A percentile compares a stretch with the other conserved stretches of the same genome.
These are phyloP conservation scores for Paracentrotus lividus DNA, from an alignment of 53 echinoderm and acorn worm genomes.

Conservation along the genomic window DNA sequence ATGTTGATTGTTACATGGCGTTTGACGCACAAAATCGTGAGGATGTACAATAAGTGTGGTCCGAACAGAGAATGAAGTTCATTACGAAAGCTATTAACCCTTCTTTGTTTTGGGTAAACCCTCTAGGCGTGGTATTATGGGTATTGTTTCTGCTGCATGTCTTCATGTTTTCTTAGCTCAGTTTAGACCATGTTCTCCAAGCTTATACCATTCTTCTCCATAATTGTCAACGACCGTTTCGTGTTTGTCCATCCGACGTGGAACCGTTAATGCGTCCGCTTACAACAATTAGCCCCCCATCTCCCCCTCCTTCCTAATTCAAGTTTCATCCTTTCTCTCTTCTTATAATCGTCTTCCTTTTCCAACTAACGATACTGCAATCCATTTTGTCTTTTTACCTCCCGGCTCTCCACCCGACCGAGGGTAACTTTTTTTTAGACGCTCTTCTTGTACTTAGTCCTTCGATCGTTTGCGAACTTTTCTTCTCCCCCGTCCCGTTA, in stretches of 20 bases:
- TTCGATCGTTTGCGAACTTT: background rate
- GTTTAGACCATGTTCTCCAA: background rate
- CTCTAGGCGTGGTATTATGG: conserved; percentile 16
- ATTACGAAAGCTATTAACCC: conserved; percentile 19
- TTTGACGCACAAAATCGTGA: background rate
- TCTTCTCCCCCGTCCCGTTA: background rate
- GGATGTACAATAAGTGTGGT: background rate
- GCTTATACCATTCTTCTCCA: conserved; percentile 13
- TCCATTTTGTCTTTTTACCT: conserved; percentile 17
- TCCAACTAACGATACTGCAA: background rate
- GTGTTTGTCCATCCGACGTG: conserved; percentile 63
- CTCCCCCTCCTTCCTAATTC: background rate
- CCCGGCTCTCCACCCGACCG: conserved; percentile 21
- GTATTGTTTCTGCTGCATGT: conserved; percentile 69
- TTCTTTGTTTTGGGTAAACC: conserved; percentile 44
- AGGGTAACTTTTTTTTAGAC: background rate
- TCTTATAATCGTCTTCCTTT: conserved; percentile 22
- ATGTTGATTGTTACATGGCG: background rate
- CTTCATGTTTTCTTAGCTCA: conserved; percentile 47
- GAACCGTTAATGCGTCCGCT: conserved; percentile 62
- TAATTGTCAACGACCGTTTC: conserved; percentile 61
- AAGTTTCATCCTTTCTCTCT: background rate
- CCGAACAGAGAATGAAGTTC: background rate
- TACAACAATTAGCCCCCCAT: conserved; percentile 62
- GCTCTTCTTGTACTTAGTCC: conserved; percentile 14